Conservation (phyloP, 1,140 invertebrate species). For the Zaprionus capensis region DNA sequence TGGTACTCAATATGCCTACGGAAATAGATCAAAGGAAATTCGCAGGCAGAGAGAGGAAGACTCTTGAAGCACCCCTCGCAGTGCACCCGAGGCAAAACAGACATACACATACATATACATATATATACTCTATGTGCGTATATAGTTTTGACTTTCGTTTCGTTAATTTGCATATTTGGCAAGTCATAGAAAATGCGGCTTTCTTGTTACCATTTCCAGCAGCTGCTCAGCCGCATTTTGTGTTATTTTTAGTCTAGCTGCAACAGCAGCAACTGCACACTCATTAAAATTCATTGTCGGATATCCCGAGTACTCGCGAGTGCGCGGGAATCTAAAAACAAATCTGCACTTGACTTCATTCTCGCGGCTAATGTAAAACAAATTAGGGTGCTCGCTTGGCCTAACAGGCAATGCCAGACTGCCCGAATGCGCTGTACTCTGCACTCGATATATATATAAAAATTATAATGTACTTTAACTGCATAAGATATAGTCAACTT, state of each 20-base stretch:
- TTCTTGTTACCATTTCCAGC: constrained; percentile 46
- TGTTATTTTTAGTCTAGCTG: constrained; percentile 58
- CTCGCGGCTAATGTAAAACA: constrained; percentile 30
- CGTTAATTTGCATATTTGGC: constrained; percentile 79
- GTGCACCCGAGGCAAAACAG: constrained; percentile 22
- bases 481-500: not conserved
- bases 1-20: constrained; percentile 46
- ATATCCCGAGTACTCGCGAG: constrained; percentile 36
- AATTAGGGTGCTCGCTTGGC: not conserved
- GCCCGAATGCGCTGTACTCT: not conserved
- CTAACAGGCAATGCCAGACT: not conserved
- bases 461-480: too few relatives aligned
- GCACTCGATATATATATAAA: too few relatives aligned
- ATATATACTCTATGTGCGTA: not conserved
- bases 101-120: not conserved
- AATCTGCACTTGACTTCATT: constrained; percentile 68
- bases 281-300: constrained; percentile 72
- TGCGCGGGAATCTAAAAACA: constrained; percentile 27
- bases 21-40: constrained; percentile 75
- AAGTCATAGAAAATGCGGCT: constrained; percentile 57
- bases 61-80: constrained; percentile 1
- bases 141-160: constrained; percentile 43
- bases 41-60: not conserved
- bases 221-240: constrained; percentile 26
- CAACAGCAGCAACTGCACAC: constrained; percentile 34